These are phyloP conservation scores for Pristionchus japonicus DNA, from an alignment of 2,888 invertebrate species.

Conservation along the genomic window DNA sequence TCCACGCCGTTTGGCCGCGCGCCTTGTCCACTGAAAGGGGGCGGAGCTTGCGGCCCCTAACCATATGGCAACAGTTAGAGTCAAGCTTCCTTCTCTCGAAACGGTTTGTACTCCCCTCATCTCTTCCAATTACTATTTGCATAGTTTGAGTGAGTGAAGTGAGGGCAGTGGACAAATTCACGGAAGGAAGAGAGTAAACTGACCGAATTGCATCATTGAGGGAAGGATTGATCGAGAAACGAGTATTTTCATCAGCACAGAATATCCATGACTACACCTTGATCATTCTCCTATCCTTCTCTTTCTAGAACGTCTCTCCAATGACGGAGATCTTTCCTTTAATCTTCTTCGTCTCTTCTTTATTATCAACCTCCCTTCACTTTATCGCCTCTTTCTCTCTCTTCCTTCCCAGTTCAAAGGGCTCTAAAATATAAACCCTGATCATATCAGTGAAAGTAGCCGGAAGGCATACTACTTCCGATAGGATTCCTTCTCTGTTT, in stretches of 20 bases:
- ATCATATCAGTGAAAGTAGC: conserved; percentile 31
- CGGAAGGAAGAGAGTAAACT: conserved; percentile 1
- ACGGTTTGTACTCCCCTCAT: neutral
- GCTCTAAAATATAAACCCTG: neutral
- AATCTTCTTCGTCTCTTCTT: neutral
- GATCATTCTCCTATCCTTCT: neutral
- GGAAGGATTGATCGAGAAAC: neutral
- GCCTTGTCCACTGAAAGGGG: no score
- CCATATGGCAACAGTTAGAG: neutral
- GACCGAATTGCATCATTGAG: conserved; percentile 32
- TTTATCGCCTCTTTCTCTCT: neutral
- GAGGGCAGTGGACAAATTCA: conserved; percentile 13
- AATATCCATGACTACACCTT: neutral
- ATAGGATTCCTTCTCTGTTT: neutral
- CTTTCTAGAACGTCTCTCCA: neutral
- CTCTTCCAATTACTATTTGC: conserved; percentile 37
- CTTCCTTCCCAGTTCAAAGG: conserved; percentile 13
- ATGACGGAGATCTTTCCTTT: neutral
- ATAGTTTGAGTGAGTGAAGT: neutral
- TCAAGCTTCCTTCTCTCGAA: conserved; percentile 1
- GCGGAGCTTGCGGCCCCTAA: no score
- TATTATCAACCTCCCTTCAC: neutral
- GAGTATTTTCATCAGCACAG: neutral
- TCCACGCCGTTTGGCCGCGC: no score
- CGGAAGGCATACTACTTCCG: conserved; percentile 14